phyloP scores from a whole-genome alignment of 2,888 invertebrate species.

The Plagodis dolabraria region DNA sequence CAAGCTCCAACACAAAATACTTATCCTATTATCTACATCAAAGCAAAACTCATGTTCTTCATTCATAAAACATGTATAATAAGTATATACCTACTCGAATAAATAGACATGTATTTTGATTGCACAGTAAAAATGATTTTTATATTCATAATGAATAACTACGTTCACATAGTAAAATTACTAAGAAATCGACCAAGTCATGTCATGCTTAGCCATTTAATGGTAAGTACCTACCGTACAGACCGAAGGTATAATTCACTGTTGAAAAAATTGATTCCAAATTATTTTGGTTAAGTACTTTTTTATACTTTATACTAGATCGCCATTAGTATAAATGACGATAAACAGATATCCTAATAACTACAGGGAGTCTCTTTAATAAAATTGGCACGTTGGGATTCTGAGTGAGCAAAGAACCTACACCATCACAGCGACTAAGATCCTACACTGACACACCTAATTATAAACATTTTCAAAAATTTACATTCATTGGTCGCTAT shows the following conservation, averaged over 20 bases:
- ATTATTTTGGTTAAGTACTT: slow-evolving; percentile 15
- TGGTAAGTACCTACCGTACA: slow-evolving; percentile 6
- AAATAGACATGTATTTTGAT: not conserved
- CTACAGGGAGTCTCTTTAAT: slow-evolving; percentile 11
- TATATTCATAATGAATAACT: too few species aligned
- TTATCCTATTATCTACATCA: not conserved
- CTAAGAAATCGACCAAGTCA: not conserved
- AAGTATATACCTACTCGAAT: not conserved
- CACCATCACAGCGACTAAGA: slow-evolving; percentile 1
- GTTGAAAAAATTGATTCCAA: slow-evolving; percentile 12
- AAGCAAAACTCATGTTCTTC: not conserved
- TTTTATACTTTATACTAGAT: slow-evolving; percentile 9
- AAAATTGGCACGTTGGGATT: slow-evolving; percentile 15
- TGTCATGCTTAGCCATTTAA: slow-evolving; percentile 13
- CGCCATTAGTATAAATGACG: slow-evolving; percentile 6
- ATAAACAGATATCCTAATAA: slow-evolving; percentile 8
- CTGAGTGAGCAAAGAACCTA: slow-evolving; percentile 4
- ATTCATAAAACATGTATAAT: not conserved
- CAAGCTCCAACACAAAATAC: not conserved
- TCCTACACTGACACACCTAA: slow-evolving; percentile 1
- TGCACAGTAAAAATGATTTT: too few species aligned
- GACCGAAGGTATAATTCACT: not conserved
- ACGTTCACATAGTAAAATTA: not conserved
- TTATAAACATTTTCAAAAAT: slow-evolving; percentile 15
- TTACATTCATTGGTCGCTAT: not conserved